Base-by-base conservation (phyloP, 2,113 vertebrate genomes). In the Phasianus colchicus region DNA sequence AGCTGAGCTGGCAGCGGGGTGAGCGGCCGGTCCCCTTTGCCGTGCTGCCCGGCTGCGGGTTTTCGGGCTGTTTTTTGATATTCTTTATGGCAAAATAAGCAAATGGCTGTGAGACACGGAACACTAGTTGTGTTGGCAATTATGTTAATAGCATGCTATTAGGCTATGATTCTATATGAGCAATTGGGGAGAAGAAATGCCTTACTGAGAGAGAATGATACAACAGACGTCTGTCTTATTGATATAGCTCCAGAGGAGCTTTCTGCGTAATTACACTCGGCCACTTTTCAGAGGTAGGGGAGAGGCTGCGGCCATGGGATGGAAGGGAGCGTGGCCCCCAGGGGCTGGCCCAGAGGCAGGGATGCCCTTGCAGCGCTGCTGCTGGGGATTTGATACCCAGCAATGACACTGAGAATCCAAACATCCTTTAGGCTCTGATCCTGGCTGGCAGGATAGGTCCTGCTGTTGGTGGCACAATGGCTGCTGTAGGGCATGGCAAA, bases 111-210 rank as follows among this genome's bases (percentile, higher is more conserved):
- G 98, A 99, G 99, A 99, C 98, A 99, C 98, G 98, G 98, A 99
- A 99, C 98, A 99, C 98, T 99, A 98, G 98, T 99, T 98, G 98
- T 99, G 98, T 98, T 99, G 99, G 99, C 99, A 99, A 99, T 99
- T 99, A 99, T 99, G 99, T 99, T 99, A 99, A 99, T 99, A 99
- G 99, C 98, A 98, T 98, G 98, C 98, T 99, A 99, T 99, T 99
- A 99, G 99, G 98, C 98, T 99, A 98, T 99, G 99, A 99, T 99
- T 99, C 98, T 98, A 97, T 98, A 99, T 99, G 99, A 99, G 98
- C 98, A 99, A 99, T 99, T 98, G 98, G 99, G 99, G 98, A 99
- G 98, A 98, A 98, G 98, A 98, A 98, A 97, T 98, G 98, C 98
- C 98, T 98, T 98, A 98, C 98, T 98, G 98, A 98, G 98, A 98